Base-by-base conservation (phyloP, 2,797 vertebrate genomes). In the Alauda arvensis region DNA sequence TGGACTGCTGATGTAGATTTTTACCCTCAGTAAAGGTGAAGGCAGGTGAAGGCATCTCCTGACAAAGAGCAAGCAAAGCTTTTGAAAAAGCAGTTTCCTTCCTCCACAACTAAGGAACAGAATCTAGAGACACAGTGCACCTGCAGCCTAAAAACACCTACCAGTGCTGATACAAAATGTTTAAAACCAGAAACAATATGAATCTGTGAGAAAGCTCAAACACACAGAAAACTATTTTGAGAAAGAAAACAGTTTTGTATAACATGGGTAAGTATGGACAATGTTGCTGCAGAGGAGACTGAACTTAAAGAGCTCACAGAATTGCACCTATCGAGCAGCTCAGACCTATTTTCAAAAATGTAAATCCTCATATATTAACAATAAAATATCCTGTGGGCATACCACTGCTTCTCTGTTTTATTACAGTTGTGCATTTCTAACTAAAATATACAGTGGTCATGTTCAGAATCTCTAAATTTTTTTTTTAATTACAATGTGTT, bases 211-310 rank as follows among this genome's bases (percentile, higher is more conserved):
- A 77, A 88, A 90, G 46, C 43, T 86, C n/a, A 67, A 87, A 87
- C 25, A 70, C 70, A 90, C 2, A 70, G 46, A 69, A 68, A 81
- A 78, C n/a, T 81, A 75, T 82, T 90, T 91, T 79, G 83, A 69
- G 53, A 67, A 63, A 74, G 52, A 74, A 93, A 85, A 83, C 45
- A 75, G 56, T 87, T 89, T 77, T 89, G 57, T 31, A 43, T 78
- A 82, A 83, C 34, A 33, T 46, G 57, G 39, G n/a, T 76, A 91
- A 83, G 57, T 74, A 72, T 40, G 39, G 49, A 81, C n/a, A 74
- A 70, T 70, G 61, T 7, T 78, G 18, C 13, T 72, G 52, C 71
- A 87, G 60, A 85, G 59, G 23, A 80, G 18, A 89, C 26, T 31
- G 52, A 77, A 82, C 23, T 85, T 53, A 10, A 40, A 71, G 59